Evolutionary conservation across 2,797 vertebrate species (phyloP).

Genomic region (Todus mexicanus): DNA sequence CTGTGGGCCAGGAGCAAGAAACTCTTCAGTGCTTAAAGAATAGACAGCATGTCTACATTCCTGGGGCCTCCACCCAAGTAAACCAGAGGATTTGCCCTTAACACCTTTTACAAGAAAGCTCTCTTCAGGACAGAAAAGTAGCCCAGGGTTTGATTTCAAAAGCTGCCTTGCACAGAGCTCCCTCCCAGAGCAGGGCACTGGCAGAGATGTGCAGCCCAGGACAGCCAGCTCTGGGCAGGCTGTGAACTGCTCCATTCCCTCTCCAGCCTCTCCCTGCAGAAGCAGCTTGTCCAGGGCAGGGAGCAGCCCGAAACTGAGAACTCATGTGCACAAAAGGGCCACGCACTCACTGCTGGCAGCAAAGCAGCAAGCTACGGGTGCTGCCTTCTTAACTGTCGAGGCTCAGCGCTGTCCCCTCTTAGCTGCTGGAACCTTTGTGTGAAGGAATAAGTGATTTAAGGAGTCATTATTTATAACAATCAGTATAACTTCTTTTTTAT

Average conservation of each 20-base stretch:
- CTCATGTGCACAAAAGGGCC: accelerated
- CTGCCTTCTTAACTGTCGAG: background rate
- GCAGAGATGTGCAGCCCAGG: accelerated
- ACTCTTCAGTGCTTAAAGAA: background rate
- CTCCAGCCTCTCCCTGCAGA: background rate
- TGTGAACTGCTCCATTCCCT: background rate
- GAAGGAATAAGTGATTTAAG: background rate
- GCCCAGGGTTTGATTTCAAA: background rate
- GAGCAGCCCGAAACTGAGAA: background rate
- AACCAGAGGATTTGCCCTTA: background rate
- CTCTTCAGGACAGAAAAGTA: background rate
- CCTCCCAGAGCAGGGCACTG: background rate
- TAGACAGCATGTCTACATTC: accelerated
- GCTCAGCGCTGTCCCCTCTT: background rate
- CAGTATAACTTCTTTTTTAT: accelerated
- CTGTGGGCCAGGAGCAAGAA: background rate
- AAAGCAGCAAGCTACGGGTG: background rate
- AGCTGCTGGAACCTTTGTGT: background rate
- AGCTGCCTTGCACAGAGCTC: background rate
- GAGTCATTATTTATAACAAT: background rate
- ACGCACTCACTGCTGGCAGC: background rate
- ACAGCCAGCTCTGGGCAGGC: background rate
- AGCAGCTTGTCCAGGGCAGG: background rate
- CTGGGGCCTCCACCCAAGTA: background rate
- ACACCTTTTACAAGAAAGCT: background rate